Conservation (phyloP, 2,888 invertebrate genomes). For the Conus canariensis region DNA sequence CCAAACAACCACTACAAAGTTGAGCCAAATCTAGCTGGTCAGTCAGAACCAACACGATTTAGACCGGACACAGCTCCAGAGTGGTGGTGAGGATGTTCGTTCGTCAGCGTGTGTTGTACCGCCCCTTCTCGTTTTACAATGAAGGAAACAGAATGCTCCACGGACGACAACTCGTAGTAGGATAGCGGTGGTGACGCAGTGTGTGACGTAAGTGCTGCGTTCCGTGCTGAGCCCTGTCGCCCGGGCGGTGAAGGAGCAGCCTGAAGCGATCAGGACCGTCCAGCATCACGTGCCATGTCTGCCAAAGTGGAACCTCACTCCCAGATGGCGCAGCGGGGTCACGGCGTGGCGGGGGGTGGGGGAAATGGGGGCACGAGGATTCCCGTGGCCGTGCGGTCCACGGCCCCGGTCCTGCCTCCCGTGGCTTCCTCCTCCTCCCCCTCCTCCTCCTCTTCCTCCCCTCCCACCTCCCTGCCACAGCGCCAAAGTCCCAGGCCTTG, state of each 20-base stretch:
- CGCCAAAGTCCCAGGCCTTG: background rate
- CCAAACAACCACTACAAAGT: too few species aligned
- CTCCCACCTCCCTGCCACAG: background rate
- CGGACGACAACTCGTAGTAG: background rate
- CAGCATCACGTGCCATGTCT: background rate
- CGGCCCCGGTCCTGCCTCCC: background rate
- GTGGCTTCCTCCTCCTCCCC: slow-evolving; percentile 13
- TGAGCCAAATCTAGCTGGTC: too few species aligned
- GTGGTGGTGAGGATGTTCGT: too few species aligned
- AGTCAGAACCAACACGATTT: too few species aligned
- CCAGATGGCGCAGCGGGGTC: slow-evolving; percentile 25
- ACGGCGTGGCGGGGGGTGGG: background rate
- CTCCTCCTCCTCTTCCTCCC: background rate
- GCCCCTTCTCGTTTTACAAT: too few species aligned
- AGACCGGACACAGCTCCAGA: too few species aligned
- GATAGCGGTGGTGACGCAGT: background rate
- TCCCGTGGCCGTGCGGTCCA: slow-evolving; percentile 31
- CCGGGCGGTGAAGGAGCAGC: background rate
- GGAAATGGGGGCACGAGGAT: slow-evolving; percentile 27
- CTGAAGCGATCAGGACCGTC: background rate
- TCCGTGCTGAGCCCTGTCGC: background rate
- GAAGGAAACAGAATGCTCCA: background rate
- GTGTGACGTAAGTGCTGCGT: too few species aligned
- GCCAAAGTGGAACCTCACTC: slow-evolving; percentile 29
- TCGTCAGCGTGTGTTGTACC: too few species aligned